Base-by-base conservation (phyloP, 2,888 invertebrate species). In the Pyrochroa serraticornis region DNA sequence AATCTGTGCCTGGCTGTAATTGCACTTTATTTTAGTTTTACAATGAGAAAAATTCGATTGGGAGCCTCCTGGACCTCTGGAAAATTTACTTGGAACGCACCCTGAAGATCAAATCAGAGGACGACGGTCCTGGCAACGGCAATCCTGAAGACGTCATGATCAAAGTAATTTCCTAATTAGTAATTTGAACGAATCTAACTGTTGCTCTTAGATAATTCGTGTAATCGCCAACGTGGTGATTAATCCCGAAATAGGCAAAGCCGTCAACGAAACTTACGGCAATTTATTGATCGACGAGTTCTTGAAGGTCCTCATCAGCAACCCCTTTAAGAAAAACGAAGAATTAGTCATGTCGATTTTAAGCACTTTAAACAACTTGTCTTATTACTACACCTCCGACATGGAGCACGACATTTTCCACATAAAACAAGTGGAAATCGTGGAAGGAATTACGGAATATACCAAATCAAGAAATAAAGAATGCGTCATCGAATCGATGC, bases 151-250 rank as follows among this genome's bases (percentile, higher is more conserved):
- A 89, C 71, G 88, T 89, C 30, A 84, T 88, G 64, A 84, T 89
- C 37, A 89, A 89, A 82, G 88, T 87, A 76, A 63, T 35, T 7
- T 13, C 39, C 45, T 12, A 49, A 22, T 22, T 39, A 12, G 31
- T 31, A 57, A 9, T 38, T 33, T 50, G 10, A 5, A 33, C 35
- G 48, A 32, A 39, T 41, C n/a, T 31, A 9, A 22, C 22, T 5
- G 22, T 50, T 52, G 38, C 49, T 63, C 72, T 75, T 76, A 85
- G 89, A 86, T 89, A 38, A 87, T 93, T 9, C 85, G 94, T 3
- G 90, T 94, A n/a, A 82, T 94, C 22, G 93, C 93, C 2, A 94
- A 94, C 73, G 84, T 93, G 76, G 90, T 92, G 57, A 87, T 94
- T 58, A 87, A 90, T 70, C 86, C 89, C 38, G 85, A 87, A 41